phyloP scores from a whole-genome alignment of 2,797 vertebrate species.

The Knipowitschia caucasica region DNA sequence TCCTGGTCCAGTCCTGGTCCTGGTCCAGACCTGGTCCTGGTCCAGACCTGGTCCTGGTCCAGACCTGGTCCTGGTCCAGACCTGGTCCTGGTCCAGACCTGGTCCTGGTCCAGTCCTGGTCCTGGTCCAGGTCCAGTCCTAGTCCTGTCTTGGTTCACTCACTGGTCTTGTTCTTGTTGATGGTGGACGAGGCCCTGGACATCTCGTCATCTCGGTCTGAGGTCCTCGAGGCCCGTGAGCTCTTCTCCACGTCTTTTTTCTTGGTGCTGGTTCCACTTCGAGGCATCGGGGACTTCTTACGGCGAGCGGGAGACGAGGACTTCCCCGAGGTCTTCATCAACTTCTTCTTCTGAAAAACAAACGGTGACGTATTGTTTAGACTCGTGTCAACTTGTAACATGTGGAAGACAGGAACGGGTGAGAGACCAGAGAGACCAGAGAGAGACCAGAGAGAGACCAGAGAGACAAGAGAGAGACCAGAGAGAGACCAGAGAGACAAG shows the following conservation, averaged over 20 bases:
- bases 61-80: neutral
- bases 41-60: neutral
- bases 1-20: neutral
- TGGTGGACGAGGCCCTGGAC: slow-evolving; percentile 81
- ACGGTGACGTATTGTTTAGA: too few species aligned
- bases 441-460: too few species aligned
- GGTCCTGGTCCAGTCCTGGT: neutral
- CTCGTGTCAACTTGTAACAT: too few species aligned
- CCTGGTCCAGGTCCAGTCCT: neutral
- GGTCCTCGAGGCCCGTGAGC: slow-evolving; percentile 75
- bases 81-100: neutral
- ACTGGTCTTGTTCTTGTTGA: slow-evolving; percentile 42
- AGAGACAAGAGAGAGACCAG: too few species aligned
- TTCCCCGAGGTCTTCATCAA: slow-evolving; percentile 76
- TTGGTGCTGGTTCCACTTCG: slow-evolving; percentile 40
- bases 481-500: too few species aligned
- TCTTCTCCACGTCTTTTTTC: slow-evolving; percentile 84
- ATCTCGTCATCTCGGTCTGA: slow-evolving; percentile 83
- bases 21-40: neutral
- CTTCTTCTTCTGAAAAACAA: slow-evolving; percentile 27
- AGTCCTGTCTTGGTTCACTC: neutral
- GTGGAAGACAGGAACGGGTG: too few species aligned
- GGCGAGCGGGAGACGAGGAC: slow-evolving; percentile 85
- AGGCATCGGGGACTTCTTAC: slow-evolving; percentile 86
- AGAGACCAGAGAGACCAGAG: too few species aligned